A percentile compares a stretch with the other conserved stretches of the same genome.
Conservation (phyloP, 2,797 vertebrate genomes). For the Erpetoichthys calabaricus region DNA sequence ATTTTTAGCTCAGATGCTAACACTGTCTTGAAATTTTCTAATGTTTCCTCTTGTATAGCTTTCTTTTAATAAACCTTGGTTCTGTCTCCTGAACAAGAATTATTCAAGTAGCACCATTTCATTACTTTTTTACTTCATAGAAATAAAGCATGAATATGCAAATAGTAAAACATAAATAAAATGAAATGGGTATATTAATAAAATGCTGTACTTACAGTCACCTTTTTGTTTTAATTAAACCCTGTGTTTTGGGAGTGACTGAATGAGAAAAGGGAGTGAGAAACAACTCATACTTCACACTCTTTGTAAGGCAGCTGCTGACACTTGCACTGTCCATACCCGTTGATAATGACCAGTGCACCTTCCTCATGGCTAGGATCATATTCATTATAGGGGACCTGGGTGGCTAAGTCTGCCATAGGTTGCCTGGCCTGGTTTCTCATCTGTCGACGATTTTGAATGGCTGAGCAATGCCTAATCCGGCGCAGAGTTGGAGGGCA, state of each 20-base stretch:
- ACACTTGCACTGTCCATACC: slow-evolving; percentile 98
- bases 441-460: slow-evolving; percentile 95
- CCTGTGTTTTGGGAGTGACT: slow-evolving; percentile 63
- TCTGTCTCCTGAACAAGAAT: neutral
- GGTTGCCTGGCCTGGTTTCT: slow-evolving; percentile 94
- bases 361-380: slow-evolving; percentile 91
- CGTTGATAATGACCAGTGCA: slow-evolving; percentile 95
- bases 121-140: slow-evolving; percentile 16
- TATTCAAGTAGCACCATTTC: neutral
- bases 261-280: slow-evolving; percentile 60
- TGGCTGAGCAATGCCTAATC: slow-evolving; percentile 93
- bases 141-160: slow-evolving; percentile 36
- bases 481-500: slow-evolving; percentile 90
- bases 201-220: neutral
- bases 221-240: slow-evolving; percentile 29
- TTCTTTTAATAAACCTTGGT: neutral
- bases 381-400: slow-evolving; percentile 95
- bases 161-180: neutral
- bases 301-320: slow-evolving; percentile 99
- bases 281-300: slow-evolving; percentile 93
- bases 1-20: no score
- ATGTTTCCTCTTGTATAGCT: neutral
- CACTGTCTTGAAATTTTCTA: no score
- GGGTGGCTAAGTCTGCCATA: slow-evolving; percentile 90
- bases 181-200: neutral